Base-by-base conservation (phyloP, 2,113 vertebrate genomes). In the Arenaria interpres region DNA sequence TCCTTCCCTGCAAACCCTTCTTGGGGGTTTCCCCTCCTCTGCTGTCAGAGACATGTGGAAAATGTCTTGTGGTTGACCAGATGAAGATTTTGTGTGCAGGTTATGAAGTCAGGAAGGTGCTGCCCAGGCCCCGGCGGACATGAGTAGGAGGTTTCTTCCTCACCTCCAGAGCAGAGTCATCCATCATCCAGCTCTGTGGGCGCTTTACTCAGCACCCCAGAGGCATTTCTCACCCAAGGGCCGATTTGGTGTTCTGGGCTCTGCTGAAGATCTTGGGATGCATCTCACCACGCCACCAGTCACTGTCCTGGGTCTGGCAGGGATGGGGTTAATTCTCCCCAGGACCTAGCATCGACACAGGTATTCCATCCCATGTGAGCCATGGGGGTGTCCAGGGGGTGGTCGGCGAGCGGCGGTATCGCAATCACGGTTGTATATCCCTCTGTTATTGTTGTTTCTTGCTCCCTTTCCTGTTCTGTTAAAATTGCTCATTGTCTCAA, bases 201-300 rank as follows among this genome's bases (percentile, higher is more conserved):
- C 27, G 5, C 46, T 23, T 62, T 17, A 46, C 73, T 91, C 14
- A 27, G 72, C 3, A 0, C 16, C 39, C 27, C 3, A 7, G 41
- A 37, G 24, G 32, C 41, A 6, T 45, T 78, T 73, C 60, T 53
- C 37, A 69, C 33, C 59, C 33, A 23, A 12, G 35, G 6, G 16
- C 48, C 32, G 12, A 3, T 10, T 57, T 5, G 1, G 81, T 33
- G 46, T 23, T 76, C 51, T 32, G 51, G n/a, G n/a, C 56, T 17
- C 35, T 80, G 67, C 43, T 33, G 57, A 50, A 54, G 45, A 14
- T 14, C 43, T 35, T 46, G 8, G 17, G 63, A 17, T 13, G 15
- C 46, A 25, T 45, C 32, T 4, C 28, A 37, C 24, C 1, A 0
- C 1, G 1, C 32, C 51, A 48, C 39, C n/a, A n/a, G n/a, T n/a